phyloP scores from a whole-genome alignment of 2,888 invertebrate genomes.

The Hirtodrosophila confusa region DNA sequence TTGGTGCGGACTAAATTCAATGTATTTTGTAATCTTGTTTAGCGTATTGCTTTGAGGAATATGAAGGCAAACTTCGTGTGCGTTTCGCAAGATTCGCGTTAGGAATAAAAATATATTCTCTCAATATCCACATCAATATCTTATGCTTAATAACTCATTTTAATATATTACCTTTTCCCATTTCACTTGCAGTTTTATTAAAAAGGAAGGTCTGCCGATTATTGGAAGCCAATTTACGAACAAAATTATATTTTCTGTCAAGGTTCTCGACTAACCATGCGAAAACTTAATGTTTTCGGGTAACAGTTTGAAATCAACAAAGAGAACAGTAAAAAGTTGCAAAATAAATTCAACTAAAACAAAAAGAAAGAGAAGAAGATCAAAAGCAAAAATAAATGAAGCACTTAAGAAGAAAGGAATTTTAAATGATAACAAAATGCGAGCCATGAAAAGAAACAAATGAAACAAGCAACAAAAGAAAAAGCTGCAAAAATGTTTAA shows the following conservation, averaged over 20 bases:
- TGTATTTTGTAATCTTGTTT: too few species aligned
- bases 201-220: conserved; percentile 3
- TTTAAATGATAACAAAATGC: conserved; percentile 52
- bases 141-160: not conserved
- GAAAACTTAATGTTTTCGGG: conserved; percentile 27
- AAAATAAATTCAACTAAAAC: conserved; percentile 45
- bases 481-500: conserved; percentile 60
- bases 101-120: too few species aligned
- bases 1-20: too few species aligned
- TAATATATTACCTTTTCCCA: not conserved
- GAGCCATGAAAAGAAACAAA: conserved; percentile 55
- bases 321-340: conserved; percentile 17
- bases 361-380: conserved; percentile 10
- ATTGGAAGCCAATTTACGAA: conserved; percentile 14
- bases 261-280: conserved; percentile 20
- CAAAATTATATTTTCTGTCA: conserved; percentile 29
- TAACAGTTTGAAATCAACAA: conserved; percentile 24
- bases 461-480: conserved; percentile 43
- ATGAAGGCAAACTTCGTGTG: too few species aligned
- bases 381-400: conserved; percentile 38
- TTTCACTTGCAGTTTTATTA: conserved; percentile 33
- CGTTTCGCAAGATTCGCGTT: too few species aligned
- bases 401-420: conserved; percentile 80
- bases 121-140: too few species aligned
- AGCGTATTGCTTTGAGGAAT: too few species aligned